A percentile compares a stretch with the other conserved stretches of the same genome.
phyloP scores from a whole-genome alignment of 2,888 invertebrate species.

The Plusia festucae region DNA sequence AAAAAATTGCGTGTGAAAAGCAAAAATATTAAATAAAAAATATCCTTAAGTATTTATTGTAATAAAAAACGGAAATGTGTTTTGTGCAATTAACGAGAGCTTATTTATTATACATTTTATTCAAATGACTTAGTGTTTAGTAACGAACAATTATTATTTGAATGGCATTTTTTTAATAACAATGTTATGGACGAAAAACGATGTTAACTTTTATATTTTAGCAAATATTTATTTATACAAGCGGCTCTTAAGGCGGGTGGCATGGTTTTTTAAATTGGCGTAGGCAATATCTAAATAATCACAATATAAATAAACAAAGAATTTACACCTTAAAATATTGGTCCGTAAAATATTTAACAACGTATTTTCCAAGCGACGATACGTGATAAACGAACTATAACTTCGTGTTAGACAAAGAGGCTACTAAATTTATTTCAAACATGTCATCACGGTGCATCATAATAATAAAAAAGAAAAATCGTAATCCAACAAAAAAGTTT shows the following conservation, averaged over 20 bases:
- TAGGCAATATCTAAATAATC: too few relatives aligned
- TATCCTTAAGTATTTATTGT: not conserved
- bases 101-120: conserved; percentile 34
- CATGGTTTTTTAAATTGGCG: too few relatives aligned
- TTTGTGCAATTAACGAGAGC: conserved; percentile 45
- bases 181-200: conserved; percentile 5
- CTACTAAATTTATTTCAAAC: not conserved
- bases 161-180: conserved; percentile 31
- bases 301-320: not conserved
- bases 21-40: not conserved
- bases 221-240: not conserved
- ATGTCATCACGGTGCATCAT: conserved; percentile 38
- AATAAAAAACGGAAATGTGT: not conserved
- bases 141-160: conserved; percentile 35
- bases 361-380: too few relatives aligned
- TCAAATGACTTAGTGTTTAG: conserved; percentile 13
- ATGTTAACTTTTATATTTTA: not conserved
- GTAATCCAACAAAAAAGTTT: conserved; percentile 20
- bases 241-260: too few relatives aligned
- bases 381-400: not conserved
- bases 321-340: too few relatives aligned
- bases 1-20: not conserved
- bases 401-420: not conserved
- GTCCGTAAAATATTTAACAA: too few relatives aligned
- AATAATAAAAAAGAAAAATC: conserved; percentile 25